Evolutionary conservation across 2,113 vertebrate genomes (phyloP).

Genomic region (Nothocercus nigrocapillus): DNA sequence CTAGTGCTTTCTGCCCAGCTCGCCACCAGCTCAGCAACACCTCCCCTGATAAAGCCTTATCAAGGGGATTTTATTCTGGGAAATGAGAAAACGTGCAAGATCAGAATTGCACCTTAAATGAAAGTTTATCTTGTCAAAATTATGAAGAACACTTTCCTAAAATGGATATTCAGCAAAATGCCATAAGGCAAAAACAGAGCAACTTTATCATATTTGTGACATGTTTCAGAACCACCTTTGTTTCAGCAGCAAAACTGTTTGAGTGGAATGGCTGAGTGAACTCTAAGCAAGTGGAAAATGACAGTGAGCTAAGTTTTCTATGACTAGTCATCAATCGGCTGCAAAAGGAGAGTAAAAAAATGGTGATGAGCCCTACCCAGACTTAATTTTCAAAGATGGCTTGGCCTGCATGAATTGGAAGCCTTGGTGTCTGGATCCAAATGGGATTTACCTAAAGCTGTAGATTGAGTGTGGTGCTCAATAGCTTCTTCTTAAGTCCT

Average conservation of each 20-base stretch:
- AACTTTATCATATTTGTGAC: neutral
- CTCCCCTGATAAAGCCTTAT: neutral
- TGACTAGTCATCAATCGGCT: neutral
- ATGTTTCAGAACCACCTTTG: neutral
- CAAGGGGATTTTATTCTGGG: neutral
- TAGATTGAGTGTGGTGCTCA: neutral
- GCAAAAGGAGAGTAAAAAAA: neutral
- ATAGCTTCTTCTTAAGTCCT: neutral
- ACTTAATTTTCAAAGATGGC: neutral
- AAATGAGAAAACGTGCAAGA: conserved; percentile 2
- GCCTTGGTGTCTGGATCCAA: neutral
- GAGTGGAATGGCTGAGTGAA: neutral
- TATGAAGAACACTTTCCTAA: neutral
- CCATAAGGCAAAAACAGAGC: neutral
- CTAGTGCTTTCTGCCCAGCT: neutral
- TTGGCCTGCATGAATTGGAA: neutral
- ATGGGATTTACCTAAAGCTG: neutral
- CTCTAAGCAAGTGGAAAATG: neutral
- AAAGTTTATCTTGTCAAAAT: conserved; percentile 14
- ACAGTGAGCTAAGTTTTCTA: neutral
- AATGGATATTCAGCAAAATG: neutral
- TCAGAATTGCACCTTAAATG: neutral
- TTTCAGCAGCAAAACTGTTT: neutral
- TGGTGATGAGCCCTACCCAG: accelerated
- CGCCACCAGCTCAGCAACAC: neutral